Evolutionary conservation across 2,888 invertebrate species (phyloP).

Genomic region (Thecophora atra): DNA sequence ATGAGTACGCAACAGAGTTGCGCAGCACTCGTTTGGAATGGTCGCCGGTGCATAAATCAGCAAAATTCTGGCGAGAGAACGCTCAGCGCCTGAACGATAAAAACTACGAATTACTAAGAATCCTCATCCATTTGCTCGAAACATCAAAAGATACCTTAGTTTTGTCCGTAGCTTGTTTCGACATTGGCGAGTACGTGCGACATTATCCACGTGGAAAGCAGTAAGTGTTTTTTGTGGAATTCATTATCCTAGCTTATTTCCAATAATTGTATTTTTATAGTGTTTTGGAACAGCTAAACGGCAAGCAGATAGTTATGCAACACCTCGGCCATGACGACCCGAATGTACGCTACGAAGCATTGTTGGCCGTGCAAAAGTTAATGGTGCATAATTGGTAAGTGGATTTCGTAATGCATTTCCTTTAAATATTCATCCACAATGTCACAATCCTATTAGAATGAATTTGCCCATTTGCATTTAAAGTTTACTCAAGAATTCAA

Average conservation of each 20-base stretch:
- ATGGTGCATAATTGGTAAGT: conserved; percentile 99
- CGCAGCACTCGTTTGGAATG: conserved; percentile 91
- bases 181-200: conserved; percentile 98
- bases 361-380: conserved; percentile 98
- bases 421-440: conserved; percentile 8
- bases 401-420: neutral
- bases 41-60: conserved; percentile 99
- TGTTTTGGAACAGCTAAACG: conserved; percentile 96
- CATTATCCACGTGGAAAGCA: conserved; percentile 99
- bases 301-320: conserved; percentile 98
- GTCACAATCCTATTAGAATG: too few species aligned
- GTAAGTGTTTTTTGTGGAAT: conserved; percentile 71
- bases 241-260: neutral
- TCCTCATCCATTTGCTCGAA: conserved; percentile 93
- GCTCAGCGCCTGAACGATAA: conserved; percentile 95
- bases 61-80: conserved; percentile 99
- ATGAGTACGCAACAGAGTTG: conserved; percentile 97
- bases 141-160: conserved; percentile 92
- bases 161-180: conserved; percentile 97
- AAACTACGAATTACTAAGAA: conserved; percentile 95
- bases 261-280: conserved; percentile 44
- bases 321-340: conserved; percentile 96
- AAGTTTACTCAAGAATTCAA: conserved; percentile 22
- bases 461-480: conserved; percentile 27
- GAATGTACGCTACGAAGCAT: conserved; percentile 97